Evolutionary conservation across 1,140 invertebrate species (phyloP), one percentile per base, ranked within the genome.

Genomic region (Ips nitidus): DNA sequence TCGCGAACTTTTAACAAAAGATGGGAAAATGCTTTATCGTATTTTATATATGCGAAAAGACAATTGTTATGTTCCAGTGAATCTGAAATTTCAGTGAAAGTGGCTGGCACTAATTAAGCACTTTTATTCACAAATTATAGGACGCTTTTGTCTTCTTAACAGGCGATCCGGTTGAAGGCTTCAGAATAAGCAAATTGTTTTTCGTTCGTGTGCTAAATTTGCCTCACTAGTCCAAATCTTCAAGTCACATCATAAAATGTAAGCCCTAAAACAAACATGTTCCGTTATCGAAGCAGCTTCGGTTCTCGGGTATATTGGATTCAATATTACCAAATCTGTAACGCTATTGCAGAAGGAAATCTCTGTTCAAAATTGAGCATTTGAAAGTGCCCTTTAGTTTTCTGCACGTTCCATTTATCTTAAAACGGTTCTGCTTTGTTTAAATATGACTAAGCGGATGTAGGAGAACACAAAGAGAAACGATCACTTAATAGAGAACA

Each of bases 31-130:
- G 3, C 41, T 22, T 22, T 8, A 42, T 41, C 45, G 41, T 47
- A 43, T 66, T 72, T 68, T 75, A 75, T 73, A 75, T 71, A 73
- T 52, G 60, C 45, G 67, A 69, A 57, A 64, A 47, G 53, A 73
- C 72, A 73, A 73, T 73, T 50, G 72, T 65, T 64, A 73, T 71
- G 72, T 71, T 64, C 67, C 61, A 75, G 74, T 75, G 72, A 57
- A 67, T 75, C 56, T 55, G 62, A 69, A 74, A 66, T 73, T 73
- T 67, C 52, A 75, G 74, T 73, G 74, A 75, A 75, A 75, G 74
- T 75, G 70, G 71, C 70, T 53, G 22, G 40, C 36, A 66, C 41
- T 66, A 75, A 73, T 73, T 71, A 65, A 43, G 45, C 61, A 63
- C 68, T 73, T 63, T 71, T 70, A 39, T 70, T 70, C 41, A 43